Conservation (phyloP, 2,888 invertebrate species). For the Dastarcus helophoroides region DNA sequence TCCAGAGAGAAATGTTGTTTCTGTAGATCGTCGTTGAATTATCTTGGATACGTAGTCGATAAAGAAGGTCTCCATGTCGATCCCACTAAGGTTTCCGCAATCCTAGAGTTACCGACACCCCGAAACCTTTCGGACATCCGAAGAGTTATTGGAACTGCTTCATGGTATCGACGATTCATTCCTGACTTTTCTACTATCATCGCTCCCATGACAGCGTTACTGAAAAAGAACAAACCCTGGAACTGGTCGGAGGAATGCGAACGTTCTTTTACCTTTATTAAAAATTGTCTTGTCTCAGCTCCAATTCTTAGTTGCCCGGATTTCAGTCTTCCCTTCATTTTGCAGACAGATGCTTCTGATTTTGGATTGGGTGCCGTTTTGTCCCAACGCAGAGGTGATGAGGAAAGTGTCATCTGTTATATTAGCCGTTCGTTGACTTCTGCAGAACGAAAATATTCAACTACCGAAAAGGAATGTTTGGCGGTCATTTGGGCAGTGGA, state of each 20-base stretch:
- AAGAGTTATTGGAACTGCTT: constrained; percentile 14
- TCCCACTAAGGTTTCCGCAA: constrained; percentile 16
- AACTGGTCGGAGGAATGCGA: constrained; percentile 13
- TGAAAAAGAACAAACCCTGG: constrained; percentile 12
- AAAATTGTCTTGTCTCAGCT: constrained; percentile 7
- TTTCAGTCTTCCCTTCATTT: constrained; percentile 11
- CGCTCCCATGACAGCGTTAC: constrained; percentile 12
- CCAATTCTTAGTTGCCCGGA: constrained; percentile 15
- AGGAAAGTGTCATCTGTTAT: constrained; percentile 14
- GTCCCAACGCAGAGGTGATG: constrained; percentile 12
- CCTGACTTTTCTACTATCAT: constrained; percentile 12
- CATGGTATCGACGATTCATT: constrained; percentile 18
- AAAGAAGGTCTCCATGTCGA: constrained; percentile 18
- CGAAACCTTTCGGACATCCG: constrained; percentile 8
- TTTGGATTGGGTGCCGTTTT: constrained; percentile 14
- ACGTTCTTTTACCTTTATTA: constrained; percentile 9
- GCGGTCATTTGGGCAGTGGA: constrained; percentile 18
- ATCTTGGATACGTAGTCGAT: constrained; percentile 26
- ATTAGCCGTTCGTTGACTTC: constrained; percentile 12
- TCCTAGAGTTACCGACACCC: constrained; percentile 13
- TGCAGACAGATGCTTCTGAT: constrained; percentile 15
- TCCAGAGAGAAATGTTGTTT: constrained; percentile 21
- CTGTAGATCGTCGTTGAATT: constrained; percentile 18
- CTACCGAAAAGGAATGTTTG: constrained; percentile 16
- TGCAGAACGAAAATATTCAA: constrained; percentile 13